These are phyloP conservation scores for Gisinianus flammeolus DNA, from an alignment of 2,888 invertebrate genomes.

Conservation along the genomic window DNA sequence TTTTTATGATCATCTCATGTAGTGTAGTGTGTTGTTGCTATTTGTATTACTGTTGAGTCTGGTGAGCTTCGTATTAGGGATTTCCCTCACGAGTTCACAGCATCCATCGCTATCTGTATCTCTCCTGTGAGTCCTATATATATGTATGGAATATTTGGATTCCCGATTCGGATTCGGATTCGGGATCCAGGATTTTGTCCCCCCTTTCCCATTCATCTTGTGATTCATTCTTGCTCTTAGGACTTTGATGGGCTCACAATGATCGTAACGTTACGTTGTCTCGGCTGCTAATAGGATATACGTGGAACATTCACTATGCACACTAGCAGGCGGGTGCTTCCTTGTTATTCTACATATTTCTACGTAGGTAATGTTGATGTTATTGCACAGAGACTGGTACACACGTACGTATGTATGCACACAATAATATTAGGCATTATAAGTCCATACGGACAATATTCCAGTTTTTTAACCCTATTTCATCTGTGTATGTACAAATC, in stretches of 20 bases:
- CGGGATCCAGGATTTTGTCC: conserved; percentile 33
- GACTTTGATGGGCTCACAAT: conserved; percentile 39
- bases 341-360: background rate
- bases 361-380: background rate
- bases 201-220: conserved; percentile 50
- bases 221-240: conserved; percentile 46
- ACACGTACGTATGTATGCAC: too few species aligned
- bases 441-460: conserved; percentile 5
- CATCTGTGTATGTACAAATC: background rate
- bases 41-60: background rate
- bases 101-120: conserved; percentile 30
- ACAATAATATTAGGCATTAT: background rate
- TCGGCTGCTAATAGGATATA: too few species aligned
- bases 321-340: too few species aligned
- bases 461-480: background rate
- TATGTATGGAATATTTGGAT: background rate
- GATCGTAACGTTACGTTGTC: conserved; percentile 31
- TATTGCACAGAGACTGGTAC: too few species aligned
- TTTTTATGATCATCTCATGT: conserved; percentile 28
- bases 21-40: too few species aligned
- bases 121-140: background rate
- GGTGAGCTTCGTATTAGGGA: conserved; percentile 7
- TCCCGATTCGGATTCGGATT: conserved; percentile 36
- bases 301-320: too few species aligned
- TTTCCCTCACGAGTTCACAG: conserved; percentile 36